Base-by-base conservation (phyloP, 2,797 vertebrate species). In the Lepus townsendii region DNA sequence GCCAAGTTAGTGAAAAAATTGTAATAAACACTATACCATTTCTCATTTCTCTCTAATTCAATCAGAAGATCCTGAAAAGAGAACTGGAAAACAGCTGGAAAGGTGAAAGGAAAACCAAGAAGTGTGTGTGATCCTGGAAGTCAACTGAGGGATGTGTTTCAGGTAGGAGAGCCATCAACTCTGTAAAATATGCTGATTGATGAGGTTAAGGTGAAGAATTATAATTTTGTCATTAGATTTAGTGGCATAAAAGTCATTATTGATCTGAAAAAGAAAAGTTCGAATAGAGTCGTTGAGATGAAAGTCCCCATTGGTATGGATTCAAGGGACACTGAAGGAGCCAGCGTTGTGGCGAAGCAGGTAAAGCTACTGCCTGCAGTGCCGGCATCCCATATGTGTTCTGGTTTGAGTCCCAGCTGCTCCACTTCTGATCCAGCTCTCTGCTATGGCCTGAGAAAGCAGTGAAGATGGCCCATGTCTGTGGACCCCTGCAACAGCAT, bases 21-120 rank as follows among this genome's bases (percentile, higher is more conserved):
- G 88, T 77, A 80, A 88, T 57, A 94, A 85, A 85, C 5, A 57
- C 60, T 83, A 27, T 82, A 54, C 89, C 32, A 88, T 86, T 94
- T 92, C 62, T 92, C 12, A 35, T 90, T 94, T 77, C 35, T 88
- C 26, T 94, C 19, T 90, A 57, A 12, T 72, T 30, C 84, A 71
- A 77, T 19, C 80, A n/a, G 84, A 80, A 84, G 47, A 84, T 88
- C 57, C 63, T 84, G 63, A 65, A 96, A 93, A 84, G 22, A 10
- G 90, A 35, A n/a, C 42, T 76, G 63, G 13, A 90, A 86, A 73
- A 32, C 47, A 77, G n/a, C 42, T 94, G 38, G 35, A 62, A 83
- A 94, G 32, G 26, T 88, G 82, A 84, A 19, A 69, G 26, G 27
- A 66, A 87, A 89, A 73, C 38, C 27, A 47, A 57, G 20, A 16